Conservation (phyloP, 2,888 invertebrate species). For the Operophtera brumata region DNA sequence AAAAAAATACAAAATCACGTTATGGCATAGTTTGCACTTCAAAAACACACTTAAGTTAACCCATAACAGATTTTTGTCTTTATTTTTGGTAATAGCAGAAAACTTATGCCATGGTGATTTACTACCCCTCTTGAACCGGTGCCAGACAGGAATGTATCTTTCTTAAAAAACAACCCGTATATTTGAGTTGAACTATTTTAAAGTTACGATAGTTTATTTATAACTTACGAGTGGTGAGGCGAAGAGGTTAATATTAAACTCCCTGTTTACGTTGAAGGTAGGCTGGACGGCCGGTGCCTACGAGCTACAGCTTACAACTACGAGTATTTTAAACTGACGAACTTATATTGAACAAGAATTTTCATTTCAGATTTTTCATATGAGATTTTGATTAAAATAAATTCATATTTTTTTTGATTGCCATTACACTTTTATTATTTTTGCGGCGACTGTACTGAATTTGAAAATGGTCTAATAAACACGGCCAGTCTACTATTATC, state of each 20-base stretch:
- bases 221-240: conserved; percentile 24
- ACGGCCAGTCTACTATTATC: too few relatives aligned
- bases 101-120: conserved; percentile 31
- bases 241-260: conserved; percentile 24
- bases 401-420: too few relatives aligned
- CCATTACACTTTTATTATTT: too few relatives aligned
- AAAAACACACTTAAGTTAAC: neutral
- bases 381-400: too few relatives aligned
- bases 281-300: neutral
- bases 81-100: conserved; percentile 26
- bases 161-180: conserved; percentile 29
- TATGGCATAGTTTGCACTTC: too few relatives aligned
- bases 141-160: conserved; percentile 35
- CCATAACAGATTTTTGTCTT: conserved; percentile 14
- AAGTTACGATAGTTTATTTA: conserved; percentile 30
- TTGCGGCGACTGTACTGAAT: too few relatives aligned
- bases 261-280: conserved; percentile 15
- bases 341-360: too few relatives aligned
- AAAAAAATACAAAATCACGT: too few relatives aligned
- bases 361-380: too few relatives aligned
- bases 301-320: neutral
- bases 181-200: conserved; percentile 32
- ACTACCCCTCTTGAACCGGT: conserved; percentile 30
- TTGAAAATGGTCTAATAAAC: too few relatives aligned
- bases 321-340: too few relatives aligned